Conservation (phyloP, 2,113 vertebrate genomes). For the Panthera tigris region DNA sequence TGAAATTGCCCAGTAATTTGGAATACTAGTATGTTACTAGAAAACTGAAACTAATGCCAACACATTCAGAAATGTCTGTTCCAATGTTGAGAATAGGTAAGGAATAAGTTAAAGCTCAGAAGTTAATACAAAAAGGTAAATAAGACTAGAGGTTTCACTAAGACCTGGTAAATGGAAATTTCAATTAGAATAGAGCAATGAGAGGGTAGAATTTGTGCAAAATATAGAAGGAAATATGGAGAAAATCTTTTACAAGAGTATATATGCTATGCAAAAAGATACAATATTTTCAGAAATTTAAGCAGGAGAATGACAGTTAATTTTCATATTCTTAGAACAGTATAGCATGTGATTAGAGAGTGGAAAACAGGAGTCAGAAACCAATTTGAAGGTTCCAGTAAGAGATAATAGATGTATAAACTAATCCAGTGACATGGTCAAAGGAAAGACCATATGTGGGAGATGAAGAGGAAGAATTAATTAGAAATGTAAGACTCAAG, state of each 20-base stretch:
- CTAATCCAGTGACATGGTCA: background rate
- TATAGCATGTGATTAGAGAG: background rate
- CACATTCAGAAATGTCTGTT: background rate
- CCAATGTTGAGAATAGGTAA: background rate
- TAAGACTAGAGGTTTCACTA: background rate
- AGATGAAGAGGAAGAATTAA: background rate
- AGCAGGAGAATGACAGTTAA: background rate
- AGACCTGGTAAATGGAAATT: background rate
- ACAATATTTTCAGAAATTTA: background rate
- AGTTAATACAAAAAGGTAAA: background rate
- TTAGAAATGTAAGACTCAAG: background rate
- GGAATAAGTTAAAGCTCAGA: background rate
- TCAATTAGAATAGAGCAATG: background rate
- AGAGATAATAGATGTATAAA: background rate
- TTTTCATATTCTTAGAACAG: background rate
- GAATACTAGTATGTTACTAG: background rate
- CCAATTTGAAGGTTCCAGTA: background rate
- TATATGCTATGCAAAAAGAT: background rate
- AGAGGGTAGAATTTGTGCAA: background rate
- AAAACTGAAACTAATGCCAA: background rate
- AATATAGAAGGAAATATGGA: background rate
- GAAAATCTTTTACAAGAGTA: background rate
- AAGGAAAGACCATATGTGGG: background rate
- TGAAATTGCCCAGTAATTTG: background rate
- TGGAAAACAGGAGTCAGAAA: background rate